These are phyloP conservation scores for Siniperca obscura DNA, from an alignment of 2,797 vertebrate genomes.

Conservation along the genomic window DNA sequence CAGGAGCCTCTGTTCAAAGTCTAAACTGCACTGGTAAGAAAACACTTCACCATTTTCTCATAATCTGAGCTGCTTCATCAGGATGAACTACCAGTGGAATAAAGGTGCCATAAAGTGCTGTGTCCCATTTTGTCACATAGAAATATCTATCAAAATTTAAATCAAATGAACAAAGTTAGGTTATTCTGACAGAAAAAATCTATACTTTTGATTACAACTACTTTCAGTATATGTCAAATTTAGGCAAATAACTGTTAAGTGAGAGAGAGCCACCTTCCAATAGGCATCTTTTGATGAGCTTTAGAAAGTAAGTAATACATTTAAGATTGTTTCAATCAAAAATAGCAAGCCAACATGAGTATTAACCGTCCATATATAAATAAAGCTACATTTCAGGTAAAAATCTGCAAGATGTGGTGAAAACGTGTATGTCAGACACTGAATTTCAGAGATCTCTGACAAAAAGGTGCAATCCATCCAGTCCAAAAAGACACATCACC, in stretches of 20 bases:
- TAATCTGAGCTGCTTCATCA: not conserved
- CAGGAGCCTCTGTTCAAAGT: not conserved
- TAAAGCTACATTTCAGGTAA: not conserved
- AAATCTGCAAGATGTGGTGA: not conserved
- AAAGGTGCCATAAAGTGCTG: too few relatives aligned
- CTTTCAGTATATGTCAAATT: not conserved
- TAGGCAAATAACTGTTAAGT: not conserved
- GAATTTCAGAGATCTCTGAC: not conserved
- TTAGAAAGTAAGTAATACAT: not conserved
- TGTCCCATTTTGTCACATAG: not conserved
- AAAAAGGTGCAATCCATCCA: not conserved
- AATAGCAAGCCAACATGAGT: not conserved
- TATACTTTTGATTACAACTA: not conserved
- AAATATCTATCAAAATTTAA: not conserved
- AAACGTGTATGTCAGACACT: not conserved
- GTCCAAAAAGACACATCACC: not conserved
- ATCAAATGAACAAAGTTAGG: not conserved
- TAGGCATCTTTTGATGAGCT: not conserved
- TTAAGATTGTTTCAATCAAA: not conserved
- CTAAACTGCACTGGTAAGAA: constrained; percentile 69
- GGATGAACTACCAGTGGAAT: too few relatives aligned
- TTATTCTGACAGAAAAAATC: not conserved
- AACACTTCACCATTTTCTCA: rapidly evolving
- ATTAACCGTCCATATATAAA: not conserved
- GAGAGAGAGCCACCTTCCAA: not conserved